A percentile compares a stretch with the other conserved stretches of the same genome.
Evolutionary conservation across 2,888 invertebrate genomes (phyloP).

Genomic region (Monochamus alternatus): DNA sequence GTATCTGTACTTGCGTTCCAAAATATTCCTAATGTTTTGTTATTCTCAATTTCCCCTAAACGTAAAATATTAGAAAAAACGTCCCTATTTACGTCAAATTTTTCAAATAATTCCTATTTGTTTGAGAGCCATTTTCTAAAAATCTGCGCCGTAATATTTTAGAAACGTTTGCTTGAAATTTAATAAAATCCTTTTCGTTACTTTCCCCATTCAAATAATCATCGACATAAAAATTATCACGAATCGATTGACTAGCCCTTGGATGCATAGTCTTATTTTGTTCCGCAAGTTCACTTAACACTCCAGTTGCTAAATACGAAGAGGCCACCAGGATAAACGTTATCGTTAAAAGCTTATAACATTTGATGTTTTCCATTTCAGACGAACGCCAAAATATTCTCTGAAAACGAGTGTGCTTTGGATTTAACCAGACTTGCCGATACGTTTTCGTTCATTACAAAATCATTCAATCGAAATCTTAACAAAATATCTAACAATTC

Average conservation of each 20-base stretch:
- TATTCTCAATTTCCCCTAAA: slow-evolving; percentile 16
- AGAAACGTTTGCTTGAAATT: slow-evolving; percentile 19
- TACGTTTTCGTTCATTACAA: slow-evolving; percentile 47
- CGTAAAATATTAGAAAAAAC: slow-evolving; percentile 8
- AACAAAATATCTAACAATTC: slow-evolving; percentile 49
- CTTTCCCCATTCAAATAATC: slow-evolving; percentile 32
- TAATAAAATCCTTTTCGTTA: slow-evolving; percentile 3
- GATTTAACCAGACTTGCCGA: slow-evolving; percentile 38
- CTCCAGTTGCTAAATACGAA: slow-evolving; percentile 46
- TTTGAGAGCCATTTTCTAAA: slow-evolving; percentile 29
- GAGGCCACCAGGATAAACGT: slow-evolving; percentile 44
- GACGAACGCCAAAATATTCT: slow-evolving; percentile 46
- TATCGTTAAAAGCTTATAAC: slow-evolving; percentile 44
- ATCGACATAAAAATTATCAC: slow-evolving; percentile 37
- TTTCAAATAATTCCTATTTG: slow-evolving; percentile 10
- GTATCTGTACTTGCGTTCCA: slow-evolving; percentile 27
- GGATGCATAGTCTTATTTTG: slow-evolving; percentile 26
- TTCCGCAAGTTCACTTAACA: slow-evolving; percentile 40
- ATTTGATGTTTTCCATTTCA: slow-evolving; percentile 14
- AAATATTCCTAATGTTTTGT: slow-evolving; percentile 25
- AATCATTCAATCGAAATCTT: slow-evolving; percentile 43
- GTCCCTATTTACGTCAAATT: slow-evolving; percentile 21
- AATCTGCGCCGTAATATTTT: slow-evolving; percentile 12
- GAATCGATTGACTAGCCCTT: slow-evolving; percentile 28
- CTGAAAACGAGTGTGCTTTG: slow-evolving; percentile 39